Conservation (phyloP, 1,140 invertebrate species). For the Hylaeus volcanicus region DNA sequence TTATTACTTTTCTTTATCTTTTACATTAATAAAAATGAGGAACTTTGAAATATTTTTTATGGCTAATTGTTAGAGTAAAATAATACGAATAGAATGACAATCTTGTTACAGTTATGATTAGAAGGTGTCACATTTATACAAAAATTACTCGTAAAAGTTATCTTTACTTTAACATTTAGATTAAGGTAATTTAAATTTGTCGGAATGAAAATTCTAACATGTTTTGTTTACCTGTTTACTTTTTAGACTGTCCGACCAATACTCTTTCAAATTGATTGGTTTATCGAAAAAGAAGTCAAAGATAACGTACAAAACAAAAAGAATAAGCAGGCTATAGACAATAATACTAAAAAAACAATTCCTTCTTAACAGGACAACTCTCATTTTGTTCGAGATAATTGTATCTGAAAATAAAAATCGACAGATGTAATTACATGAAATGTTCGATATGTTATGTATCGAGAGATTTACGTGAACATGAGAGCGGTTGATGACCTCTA, state of each 20-base stretch:
- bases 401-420: constrained; percentile 19
- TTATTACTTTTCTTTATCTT: too few species aligned
- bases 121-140: too few species aligned
- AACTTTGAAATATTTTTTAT: too few species aligned
- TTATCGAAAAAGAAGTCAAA: constrained; percentile 63
- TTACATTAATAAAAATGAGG: constrained; percentile 1
- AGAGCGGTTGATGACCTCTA: not conserved
- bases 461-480: not conserved
- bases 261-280: constrained; percentile 68
- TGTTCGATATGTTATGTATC: not conserved
- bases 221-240: constrained; percentile 61
- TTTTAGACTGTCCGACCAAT: constrained; percentile 67
- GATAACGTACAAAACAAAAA: constrained; percentile 72
- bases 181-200: not conserved
- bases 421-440: not conserved
- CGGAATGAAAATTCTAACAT: not conserved
- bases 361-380: constrained; percentile 75
- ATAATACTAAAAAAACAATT: constrained; percentile 72
- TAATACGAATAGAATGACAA: too few species aligned
- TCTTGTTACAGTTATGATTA: too few species aligned
- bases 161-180: not conserved
- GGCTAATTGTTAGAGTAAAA: too few species aligned
- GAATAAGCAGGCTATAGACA: constrained; percentile 54
- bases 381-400: constrained; percentile 69
- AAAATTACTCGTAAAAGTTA: too few species aligned